These are phyloP conservation scores for Urocynchramus pylzowi DNA, from an alignment of 2,113 vertebrate species.

Conservation along the genomic window DNA sequence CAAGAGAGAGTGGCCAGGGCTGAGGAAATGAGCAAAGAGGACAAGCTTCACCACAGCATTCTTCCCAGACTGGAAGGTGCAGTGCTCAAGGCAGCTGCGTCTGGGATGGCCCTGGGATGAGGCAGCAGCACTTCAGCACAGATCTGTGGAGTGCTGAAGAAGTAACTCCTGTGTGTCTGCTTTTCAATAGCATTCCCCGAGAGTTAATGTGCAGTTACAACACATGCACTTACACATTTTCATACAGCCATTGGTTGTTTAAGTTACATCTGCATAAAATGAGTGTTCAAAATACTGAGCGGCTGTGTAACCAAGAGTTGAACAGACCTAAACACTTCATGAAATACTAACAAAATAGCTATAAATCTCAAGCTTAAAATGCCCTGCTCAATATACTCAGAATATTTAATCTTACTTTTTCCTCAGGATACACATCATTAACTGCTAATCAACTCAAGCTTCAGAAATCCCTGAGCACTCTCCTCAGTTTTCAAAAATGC, in stretches of 20 bases:
- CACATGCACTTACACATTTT: neutral
- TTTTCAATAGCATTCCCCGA: neutral
- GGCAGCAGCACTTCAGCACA: neutral
- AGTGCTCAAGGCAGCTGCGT: neutral
- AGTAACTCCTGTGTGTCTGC: neutral
- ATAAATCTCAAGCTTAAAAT: conserved; percentile 65
- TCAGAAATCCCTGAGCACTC: conserved; percentile 69
- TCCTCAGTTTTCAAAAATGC: conserved; percentile 73
- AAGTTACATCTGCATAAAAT: conserved; percentile 51
- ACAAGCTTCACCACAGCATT: accelerated
- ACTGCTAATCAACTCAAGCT: conserved; percentile 76
- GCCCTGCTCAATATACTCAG: conserved; percentile 55
- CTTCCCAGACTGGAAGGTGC: neutral
- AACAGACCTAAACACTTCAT: conserved; percentile 57
- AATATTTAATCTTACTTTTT: conserved; percentile 72
- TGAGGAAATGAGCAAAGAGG: neutral
- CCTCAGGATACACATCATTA: conserved; percentile 76
- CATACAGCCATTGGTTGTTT: conserved; percentile 32
- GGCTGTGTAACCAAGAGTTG: conserved; percentile 16
- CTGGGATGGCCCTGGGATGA: neutral
- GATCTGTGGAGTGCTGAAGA: neutral
- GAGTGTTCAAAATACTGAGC: conserved; percentile 45
- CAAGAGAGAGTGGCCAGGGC: neutral
- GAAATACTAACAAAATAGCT: conserved; percentile 56
- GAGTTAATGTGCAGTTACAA: neutral